Conservation (phyloP, 1,140 invertebrate species). For the Lepidostoma basale region DNA sequence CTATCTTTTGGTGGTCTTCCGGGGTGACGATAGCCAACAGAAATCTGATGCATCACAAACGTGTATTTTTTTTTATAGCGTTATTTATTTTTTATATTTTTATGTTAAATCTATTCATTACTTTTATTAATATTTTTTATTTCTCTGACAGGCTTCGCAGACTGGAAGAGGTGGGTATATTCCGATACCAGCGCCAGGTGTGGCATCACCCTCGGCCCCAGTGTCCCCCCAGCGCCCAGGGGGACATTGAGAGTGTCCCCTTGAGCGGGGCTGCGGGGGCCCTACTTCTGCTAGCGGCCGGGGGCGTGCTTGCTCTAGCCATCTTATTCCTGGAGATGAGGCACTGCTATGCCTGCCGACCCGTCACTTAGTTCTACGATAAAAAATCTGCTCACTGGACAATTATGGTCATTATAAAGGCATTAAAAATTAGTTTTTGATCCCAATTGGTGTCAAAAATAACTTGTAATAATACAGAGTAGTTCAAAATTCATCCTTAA, state of each 20-base stretch:
- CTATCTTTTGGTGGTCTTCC: too few relatives aligned
- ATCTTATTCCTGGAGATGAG: constrained; percentile 12
- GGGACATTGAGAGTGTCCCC: constrained; percentile 23
- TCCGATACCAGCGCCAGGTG: constrained; percentile 55
- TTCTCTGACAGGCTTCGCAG: constrained; percentile 54
- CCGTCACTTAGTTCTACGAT: too few relatives aligned
- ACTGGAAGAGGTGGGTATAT: constrained; percentile 59
- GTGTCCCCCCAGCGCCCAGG: constrained; percentile 47
- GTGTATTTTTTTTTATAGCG: background rate
- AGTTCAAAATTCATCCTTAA: too few relatives aligned
- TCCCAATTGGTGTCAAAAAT: too few relatives aligned
- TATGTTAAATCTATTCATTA: background rate
- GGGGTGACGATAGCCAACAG: too few relatives aligned
- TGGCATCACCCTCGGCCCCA: constrained; percentile 61
- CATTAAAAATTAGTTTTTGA: too few relatives aligned
- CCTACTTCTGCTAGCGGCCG: constrained; percentile 19
- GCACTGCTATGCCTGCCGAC: too few relatives aligned
- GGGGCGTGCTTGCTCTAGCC: constrained; percentile 7
- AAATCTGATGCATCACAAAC: too few relatives aligned
- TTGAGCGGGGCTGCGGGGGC: constrained; percentile 22
- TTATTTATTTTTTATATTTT: background rate
- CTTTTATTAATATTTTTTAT: background rate
- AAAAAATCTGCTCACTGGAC: too few relatives aligned
- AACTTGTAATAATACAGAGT: too few relatives aligned
- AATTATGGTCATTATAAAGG: too few relatives aligned